Conservation (phyloP, 2,888 invertebrate species). For the Drosophila niveifrons region DNA sequence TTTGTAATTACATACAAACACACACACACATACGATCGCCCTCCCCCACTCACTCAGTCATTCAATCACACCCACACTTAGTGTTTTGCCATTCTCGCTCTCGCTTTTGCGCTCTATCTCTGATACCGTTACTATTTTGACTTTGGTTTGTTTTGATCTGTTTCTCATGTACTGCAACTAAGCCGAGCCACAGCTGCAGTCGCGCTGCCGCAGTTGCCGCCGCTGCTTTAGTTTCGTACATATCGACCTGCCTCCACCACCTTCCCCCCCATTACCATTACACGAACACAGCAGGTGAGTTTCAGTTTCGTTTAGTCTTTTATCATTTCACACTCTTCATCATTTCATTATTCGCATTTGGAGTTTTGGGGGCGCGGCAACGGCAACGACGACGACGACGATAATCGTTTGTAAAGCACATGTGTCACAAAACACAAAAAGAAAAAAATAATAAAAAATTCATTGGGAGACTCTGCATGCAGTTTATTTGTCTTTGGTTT, state of each 20-base stretch:
- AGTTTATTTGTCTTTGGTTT: slow-evolving; percentile 21
- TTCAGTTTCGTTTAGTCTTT: slow-evolving; percentile 14
- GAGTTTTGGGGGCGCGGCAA: slow-evolving; percentile 23
- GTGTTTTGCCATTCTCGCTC: neutral
- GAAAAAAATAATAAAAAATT: no score
- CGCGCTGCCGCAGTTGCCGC: slow-evolving; percentile 16
- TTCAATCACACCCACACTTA: slow-evolving; percentile 1
- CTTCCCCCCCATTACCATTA: neutral
- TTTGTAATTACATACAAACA: slow-evolving; percentile 34
- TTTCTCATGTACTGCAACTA: slow-evolving; percentile 35
- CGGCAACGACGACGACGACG: no score
- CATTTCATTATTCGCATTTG: neutral
- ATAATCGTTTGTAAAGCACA: slow-evolving; percentile 8
- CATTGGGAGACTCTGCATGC: slow-evolving; percentile 5
- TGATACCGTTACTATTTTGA: slow-evolving; percentile 22
- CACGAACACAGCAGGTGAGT: slow-evolving; percentile 17
- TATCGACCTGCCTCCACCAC: slow-evolving; percentile 6
- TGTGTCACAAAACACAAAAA: neutral
- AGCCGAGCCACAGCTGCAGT: slow-evolving; percentile 13
- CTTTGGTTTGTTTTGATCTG: slow-evolving; percentile 60
- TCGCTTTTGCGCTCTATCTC: slow-evolving; percentile 16
- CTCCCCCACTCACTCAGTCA: slow-evolving; percentile 1
- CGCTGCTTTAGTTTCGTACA: slow-evolving; percentile 41
- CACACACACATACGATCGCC: slow-evolving; percentile 3
- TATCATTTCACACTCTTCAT: slow-evolving; percentile 11